Evolutionary conservation across 2,888 invertebrate genomes (phyloP).

Genomic region (Campoletis raptor): DNA sequence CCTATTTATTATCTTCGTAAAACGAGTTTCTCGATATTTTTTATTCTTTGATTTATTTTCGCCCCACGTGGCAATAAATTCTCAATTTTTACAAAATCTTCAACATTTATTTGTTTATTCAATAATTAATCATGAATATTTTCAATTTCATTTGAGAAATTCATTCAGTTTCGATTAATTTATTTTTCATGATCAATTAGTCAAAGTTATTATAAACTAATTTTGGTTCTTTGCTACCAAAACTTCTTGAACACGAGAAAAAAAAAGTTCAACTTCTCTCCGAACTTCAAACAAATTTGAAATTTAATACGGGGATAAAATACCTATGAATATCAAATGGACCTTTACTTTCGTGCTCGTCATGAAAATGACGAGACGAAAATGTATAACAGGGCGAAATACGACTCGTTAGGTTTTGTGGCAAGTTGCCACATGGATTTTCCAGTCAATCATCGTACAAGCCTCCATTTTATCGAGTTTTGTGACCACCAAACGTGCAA

Average conservation of each 20-base stretch:
- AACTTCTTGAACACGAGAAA: background rate
- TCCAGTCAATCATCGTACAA: constrained; percentile 57
- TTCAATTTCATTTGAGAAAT: background rate
- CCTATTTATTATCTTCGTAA: background rate
- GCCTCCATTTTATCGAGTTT: constrained; percentile 60
- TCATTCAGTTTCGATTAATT: background rate
- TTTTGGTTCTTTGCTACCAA: background rate
- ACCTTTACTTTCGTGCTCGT: constrained; percentile 34
- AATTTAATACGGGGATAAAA: constrained; percentile 42
- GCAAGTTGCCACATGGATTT: constrained; percentile 49
- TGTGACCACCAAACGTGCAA: constrained; percentile 37
- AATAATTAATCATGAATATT: background rate
- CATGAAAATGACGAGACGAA: constrained; percentile 45
- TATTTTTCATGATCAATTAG: background rate
- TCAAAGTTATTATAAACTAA: background rate
- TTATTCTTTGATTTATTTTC: background rate
- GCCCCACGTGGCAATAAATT: background rate
- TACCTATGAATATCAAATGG: constrained; percentile 55
- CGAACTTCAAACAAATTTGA: background rate
- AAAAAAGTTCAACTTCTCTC: background rate
- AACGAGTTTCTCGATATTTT: background rate
- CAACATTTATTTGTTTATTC: background rate
- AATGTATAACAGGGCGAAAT: constrained; percentile 4
- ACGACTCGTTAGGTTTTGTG: constrained; percentile 29
- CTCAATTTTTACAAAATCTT: background rate